Percentiles rank a stretch among this genome's conserved stretches.
Conservation (phyloP, 2,797 vertebrate species). For the Scleropages formosus region DNA sequence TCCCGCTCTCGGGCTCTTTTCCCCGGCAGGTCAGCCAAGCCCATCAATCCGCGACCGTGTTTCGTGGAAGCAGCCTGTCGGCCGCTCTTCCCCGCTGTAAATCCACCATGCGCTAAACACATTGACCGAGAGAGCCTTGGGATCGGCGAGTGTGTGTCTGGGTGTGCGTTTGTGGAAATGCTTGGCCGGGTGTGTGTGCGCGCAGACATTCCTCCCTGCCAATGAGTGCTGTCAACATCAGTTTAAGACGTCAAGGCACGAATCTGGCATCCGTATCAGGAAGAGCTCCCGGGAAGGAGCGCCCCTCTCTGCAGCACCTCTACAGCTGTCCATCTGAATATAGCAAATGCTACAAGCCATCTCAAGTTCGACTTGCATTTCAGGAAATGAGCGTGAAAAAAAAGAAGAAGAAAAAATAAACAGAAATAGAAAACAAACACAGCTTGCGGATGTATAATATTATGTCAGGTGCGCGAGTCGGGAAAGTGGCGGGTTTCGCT, state of each 20-base stretch:
- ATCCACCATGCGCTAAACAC: slow-evolving; percentile 41
- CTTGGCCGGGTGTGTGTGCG: background rate
- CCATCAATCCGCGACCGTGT: slow-evolving; percentile 1
- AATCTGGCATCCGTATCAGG: slow-evolving; percentile 54
- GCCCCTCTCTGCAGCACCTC: slow-evolving; percentile 42
- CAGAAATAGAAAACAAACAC: slow-evolving; percentile 7
- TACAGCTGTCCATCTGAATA: slow-evolving; percentile 55
- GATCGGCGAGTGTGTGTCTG: slow-evolving; percentile 25
- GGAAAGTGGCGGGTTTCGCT: slow-evolving; percentile 36
- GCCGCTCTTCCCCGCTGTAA: slow-evolving; percentile 16
- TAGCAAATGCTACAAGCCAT: slow-evolving; percentile 50
- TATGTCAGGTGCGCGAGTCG: slow-evolving; percentile 39
- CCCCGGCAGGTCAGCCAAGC: slow-evolving; percentile 40
- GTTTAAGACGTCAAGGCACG: slow-evolving; percentile 52
- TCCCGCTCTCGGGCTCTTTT: no score
- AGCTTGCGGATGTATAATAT: slow-evolving; percentile 43
- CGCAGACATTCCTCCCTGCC: slow-evolving; percentile 34
- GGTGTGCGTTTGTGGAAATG: slow-evolving; percentile 6
- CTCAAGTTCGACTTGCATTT: slow-evolving; percentile 52
- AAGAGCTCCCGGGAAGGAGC: slow-evolving; percentile 34
- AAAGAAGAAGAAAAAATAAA: no score
- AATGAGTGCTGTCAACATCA: slow-evolving; percentile 50
- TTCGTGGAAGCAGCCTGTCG: background rate
- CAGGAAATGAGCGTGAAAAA: slow-evolving; percentile 38
- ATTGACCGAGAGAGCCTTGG: slow-evolving; percentile 38